Evolutionary conservation across 2,888 invertebrate genomes (phyloP).

Genomic region (Epistrophella euchroma): DNA sequence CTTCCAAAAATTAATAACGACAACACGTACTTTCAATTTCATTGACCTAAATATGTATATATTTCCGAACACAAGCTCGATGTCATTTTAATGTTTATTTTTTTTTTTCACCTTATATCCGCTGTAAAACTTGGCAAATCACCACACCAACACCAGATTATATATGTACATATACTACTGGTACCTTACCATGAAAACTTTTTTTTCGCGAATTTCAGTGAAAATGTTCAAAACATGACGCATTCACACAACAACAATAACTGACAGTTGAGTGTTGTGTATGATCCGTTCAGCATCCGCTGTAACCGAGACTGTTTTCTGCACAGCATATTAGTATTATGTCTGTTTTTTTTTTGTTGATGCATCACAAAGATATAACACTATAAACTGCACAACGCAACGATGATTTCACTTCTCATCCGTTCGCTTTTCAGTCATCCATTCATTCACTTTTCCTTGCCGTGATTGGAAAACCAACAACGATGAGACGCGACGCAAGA

Average conservation of each 20-base stretch:
- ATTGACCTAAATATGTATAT: constrained; percentile 60
- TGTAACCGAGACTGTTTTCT: constrained; percentile 16
- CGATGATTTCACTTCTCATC: constrained; percentile 75
- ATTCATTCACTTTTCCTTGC: constrained; percentile 74
- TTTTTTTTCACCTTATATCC: constrained; percentile 37
- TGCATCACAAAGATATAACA: constrained; percentile 29
- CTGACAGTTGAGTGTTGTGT: constrained; percentile 64
- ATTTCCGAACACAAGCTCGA: constrained; percentile 42
- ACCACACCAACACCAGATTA: constrained; percentile 13
- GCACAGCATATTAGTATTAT: not conserved
- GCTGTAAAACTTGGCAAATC: constrained; percentile 56
- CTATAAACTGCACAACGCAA: constrained; percentile 32
- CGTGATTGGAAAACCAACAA: constrained; percentile 72
- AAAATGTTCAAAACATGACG: constrained; percentile 71
- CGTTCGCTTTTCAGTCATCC: constrained; percentile 69
- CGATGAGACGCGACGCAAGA: constrained; percentile 23
- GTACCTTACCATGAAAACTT: not conserved
- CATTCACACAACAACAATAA: constrained; percentile 50
- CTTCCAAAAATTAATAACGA: constrained; percentile 43
- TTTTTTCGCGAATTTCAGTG: constrained; percentile 41
- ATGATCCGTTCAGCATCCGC: constrained; percentile 72
- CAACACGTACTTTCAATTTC: constrained; percentile 64
- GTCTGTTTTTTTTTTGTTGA: not conserved
- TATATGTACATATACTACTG: too few relatives aligned
- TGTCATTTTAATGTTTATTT: constrained; percentile 41